These are phyloP conservation scores for Pinctada fucata DNA, from an alignment of 2,888 invertebrate genomes.

Conservation along the genomic window DNA sequence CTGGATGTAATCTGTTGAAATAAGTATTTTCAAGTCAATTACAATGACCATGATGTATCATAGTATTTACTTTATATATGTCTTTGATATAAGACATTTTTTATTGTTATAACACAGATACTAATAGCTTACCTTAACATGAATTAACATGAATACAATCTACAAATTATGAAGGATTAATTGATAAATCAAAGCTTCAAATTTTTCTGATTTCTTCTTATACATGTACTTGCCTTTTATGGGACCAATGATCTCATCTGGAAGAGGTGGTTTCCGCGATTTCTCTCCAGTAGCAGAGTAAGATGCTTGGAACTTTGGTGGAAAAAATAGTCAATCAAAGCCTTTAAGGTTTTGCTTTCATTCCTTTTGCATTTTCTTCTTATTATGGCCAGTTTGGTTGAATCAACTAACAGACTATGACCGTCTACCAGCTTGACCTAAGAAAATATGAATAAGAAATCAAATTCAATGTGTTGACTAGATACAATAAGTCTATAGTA, in stretches of 20 bases:
- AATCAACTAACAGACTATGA: background rate
- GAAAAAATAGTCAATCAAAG: background rate
- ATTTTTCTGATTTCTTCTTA: no score
- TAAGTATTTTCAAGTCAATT: background rate
- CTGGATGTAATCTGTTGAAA: constrained; percentile 4
- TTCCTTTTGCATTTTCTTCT: background rate
- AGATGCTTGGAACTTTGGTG: background rate
- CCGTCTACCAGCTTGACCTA: constrained; percentile 8
- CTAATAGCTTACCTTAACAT: no score
- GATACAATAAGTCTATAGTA: no score
- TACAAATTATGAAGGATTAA: no score
- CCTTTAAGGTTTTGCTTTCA: background rate
- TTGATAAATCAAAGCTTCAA: no score
- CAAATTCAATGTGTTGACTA: no score
- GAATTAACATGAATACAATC: no score
- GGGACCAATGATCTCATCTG: background rate
- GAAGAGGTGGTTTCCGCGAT: constrained; percentile 1
- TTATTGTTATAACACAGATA: no score
- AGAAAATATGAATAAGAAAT: background rate
- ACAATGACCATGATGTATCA: no score
- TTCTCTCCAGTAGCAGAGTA: constrained; percentile 11
- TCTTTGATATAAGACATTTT: no score
- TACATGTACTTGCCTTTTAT: background rate
- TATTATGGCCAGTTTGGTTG: background rate
- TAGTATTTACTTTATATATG: no score